Evolutionary conservation across 2,888 invertebrate species (phyloP), one percentile per base, ranked within the genome.

Genomic region (Tenthredo notha): DNA sequence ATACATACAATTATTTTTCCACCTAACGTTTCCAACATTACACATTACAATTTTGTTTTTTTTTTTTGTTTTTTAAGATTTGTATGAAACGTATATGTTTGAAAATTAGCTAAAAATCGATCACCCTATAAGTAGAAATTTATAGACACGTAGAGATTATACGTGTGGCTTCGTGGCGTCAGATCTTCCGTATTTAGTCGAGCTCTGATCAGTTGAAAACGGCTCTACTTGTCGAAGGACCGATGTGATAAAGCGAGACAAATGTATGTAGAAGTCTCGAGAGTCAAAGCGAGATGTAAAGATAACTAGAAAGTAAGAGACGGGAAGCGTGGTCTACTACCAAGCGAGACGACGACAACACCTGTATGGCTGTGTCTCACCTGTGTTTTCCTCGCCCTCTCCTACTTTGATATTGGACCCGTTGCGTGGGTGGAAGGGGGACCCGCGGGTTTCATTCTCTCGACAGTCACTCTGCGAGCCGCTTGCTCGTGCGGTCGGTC

Each of bases 381-480:
- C 80, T 80, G 80, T 80, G 80, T 80, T 80, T 80, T 83, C 2
- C 61, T 78, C 29, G 67, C 47, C 83, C 83, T 83, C 83, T 83
- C 65, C 83, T 83, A 67, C 83, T 83, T 33, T 67, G 83, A 83
- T 80, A 80, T 80, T 58, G 43, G 83, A 67, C 10, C 67, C 67
- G 25, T 77, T 80, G 80, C 80, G 80, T 80, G 80, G 83, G 83
- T 83, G 83, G 83, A 70, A 83, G 83, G 65, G 83, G 83, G 33
- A 83, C 18, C 67, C 47, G 21, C 25, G 50, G 70, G 67, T 83
- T 70, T 83, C 67, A 70, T 83, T 67, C 83, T 70, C 83, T 83
- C 83, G 67, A 83, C 83, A 83, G 83, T 83, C 83, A 83, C 70
- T 80, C 61, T 25, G n/a, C 83, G 65, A 67, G 83, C 83, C 29